Base-by-base conservation (phyloP, 2,797 vertebrate species). In the Taenioides sp. region DNA sequence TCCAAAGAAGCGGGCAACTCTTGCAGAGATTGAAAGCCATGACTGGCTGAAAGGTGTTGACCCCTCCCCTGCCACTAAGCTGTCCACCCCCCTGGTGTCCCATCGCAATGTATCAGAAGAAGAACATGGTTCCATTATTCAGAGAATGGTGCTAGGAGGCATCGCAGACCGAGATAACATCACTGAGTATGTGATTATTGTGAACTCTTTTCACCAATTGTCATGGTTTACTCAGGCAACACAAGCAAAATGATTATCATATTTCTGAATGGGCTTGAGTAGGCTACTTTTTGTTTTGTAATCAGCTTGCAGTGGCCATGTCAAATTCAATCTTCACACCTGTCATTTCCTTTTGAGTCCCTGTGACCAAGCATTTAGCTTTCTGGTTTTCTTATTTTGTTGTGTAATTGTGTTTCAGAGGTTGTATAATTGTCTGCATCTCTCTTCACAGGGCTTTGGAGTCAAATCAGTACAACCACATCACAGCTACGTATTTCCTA, bases 391-490 rank as follows among this genome's bases (percentile, higher is more conserved):
- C 31, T 43, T 17, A 20, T 40, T 52, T 10, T 3, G 14, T 5
- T 49, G 50, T 60, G 22, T 22, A 17, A 31, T 25, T 66, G 62
- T 25, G 60, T 58, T 54, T 67, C 37, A 23, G 43, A 72, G 73
- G 69, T 71, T 6, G 73, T 57, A 73, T 67, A 20, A n/a, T 68
- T 64, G 37, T 59, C 50, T 70, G n/a, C 34, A 25, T 62, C 27
- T 0, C 0, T 62, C 18, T 11, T 79, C 62, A 75, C 79, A 98
- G 97, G 88, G 96, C 97, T 70, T 59, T 98, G 92, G 97, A 98
- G 89, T 96, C 96, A 14, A 96, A 98, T 91, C 95, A 97, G 87
- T 98, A 98, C 88, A 97, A 98, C 93, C 97, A 98, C 91, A 98
- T 98, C 88, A 98, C 97, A 16, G 96, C 97, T 69, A 98, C 97